Evolutionary conservation across 2,888 invertebrate species (phyloP).

Genomic region (Allygus modestus): DNA sequence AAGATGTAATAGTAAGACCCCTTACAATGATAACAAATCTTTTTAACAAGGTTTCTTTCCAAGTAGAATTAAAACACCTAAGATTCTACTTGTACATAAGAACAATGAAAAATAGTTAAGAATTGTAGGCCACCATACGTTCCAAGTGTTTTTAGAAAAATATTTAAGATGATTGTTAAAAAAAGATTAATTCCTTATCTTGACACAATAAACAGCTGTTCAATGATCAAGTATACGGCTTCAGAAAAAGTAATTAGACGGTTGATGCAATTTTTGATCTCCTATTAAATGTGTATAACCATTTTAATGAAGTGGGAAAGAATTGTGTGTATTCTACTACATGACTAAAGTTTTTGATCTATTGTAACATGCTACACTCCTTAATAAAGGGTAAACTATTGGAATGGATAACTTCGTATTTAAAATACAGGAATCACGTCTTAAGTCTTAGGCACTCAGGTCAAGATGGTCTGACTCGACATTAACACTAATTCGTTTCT

Average conservation of each 20-base stretch:
- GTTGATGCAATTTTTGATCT: conserved; percentile 31
- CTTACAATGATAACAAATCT: neutral
- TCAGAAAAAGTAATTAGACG: neutral
- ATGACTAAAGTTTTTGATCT: conserved; percentile 45
- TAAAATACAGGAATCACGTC: conserved; percentile 17
- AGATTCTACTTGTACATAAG: neutral
- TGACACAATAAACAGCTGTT: neutral
- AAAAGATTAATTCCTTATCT: conserved; percentile 13
- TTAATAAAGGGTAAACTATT: neutral
- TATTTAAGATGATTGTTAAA: neutral
- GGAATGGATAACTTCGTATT: conserved; percentile 5
- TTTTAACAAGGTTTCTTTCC: neutral
- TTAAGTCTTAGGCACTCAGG: neutral
- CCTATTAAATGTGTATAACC: neutral
- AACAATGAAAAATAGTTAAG: neutral
- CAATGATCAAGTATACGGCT: conserved; percentile 14
- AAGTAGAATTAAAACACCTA: neutral
- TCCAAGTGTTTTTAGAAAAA: conserved; percentile 10
- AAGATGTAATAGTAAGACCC: neutral
- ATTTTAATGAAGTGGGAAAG: neutral
- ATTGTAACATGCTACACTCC: neutral
- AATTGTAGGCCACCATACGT: neutral
- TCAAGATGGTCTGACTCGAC: conserved; percentile 29
- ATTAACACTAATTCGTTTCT: neutral
- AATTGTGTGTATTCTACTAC: neutral